Conservation (phyloP, 2,888 invertebrate species). For the Mythimna pallens region DNA sequence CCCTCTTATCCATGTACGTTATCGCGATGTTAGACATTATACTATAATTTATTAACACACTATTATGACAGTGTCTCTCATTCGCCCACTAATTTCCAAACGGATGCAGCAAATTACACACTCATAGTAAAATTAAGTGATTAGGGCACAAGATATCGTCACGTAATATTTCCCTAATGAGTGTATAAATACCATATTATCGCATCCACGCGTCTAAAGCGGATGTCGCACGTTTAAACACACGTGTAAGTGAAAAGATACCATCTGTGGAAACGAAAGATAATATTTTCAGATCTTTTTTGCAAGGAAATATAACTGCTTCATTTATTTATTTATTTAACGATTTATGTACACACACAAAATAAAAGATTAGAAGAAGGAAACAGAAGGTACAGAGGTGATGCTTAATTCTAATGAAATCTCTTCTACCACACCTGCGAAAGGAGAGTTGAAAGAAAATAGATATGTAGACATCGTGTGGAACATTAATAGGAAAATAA, state of each 20-base stretch:
- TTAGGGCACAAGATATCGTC: slow-evolving; percentile 30
- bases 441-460: no score
- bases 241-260: slow-evolving; percentile 18
- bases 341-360: no score
- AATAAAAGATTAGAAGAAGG: no score
- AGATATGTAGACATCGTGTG: no score
- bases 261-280: slow-evolving; percentile 1
- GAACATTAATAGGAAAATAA: no score
- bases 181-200: slow-evolving; percentile 27
- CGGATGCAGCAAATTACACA: slow-evolving; percentile 40
- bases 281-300: background rate
- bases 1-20: background rate
- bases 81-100: background rate
- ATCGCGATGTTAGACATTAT: background rate
- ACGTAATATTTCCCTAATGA: slow-evolving; percentile 42
- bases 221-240: slow-evolving; percentile 42
- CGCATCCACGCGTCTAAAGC: slow-evolving; percentile 19
- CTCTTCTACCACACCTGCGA: no score
- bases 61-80: background rate
- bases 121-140: slow-evolving; percentile 44
- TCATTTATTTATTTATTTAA: no score
- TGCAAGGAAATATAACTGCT: no score
- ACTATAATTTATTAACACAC: background rate
- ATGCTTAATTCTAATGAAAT: no score
- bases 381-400: no score